Conservation (phyloP, 2,888 invertebrate species). For the Conistra vaccinii region DNA sequence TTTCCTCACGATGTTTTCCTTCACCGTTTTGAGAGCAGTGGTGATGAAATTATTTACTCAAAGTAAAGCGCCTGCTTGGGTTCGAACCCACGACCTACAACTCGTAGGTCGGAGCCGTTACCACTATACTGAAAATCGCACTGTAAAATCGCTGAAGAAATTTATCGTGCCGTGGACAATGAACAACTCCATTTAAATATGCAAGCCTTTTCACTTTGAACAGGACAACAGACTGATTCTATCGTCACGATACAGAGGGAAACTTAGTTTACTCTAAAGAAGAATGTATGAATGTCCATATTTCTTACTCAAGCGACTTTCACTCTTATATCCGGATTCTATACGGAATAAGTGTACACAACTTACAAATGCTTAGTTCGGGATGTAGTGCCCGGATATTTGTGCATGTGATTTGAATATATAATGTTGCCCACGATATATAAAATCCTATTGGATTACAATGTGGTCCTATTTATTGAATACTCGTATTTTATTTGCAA, state of each 20-base stretch:
- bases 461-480: constrained; percentile 54
- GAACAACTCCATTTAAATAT: constrained; percentile 7
- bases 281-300: constrained; percentile 38
- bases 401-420: constrained; percentile 56
- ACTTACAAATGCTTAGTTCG: constrained; percentile 37
- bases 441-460: constrained; percentile 44
- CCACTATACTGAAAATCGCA: background rate
- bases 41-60: too few relatives aligned
- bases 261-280: constrained; percentile 2
- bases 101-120: too few relatives aligned
- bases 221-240: constrained; percentile 12
- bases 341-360: constrained; percentile 38
- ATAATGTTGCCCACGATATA: constrained; percentile 37
- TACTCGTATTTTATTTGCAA: constrained; percentile 41
- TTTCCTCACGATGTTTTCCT: too few relatives aligned
- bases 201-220: background rate
- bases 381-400: constrained; percentile 42
- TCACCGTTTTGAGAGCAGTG: too few relatives aligned
- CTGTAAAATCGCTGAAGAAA: background rate
- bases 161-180: background rate
- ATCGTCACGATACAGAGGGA: background rate
- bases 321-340: constrained; percentile 27
- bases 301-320: constrained; percentile 36
- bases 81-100: too few relatives aligned
- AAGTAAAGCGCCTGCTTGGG: too few relatives aligned